Base-by-base conservation (phyloP, 1,140 invertebrate genomes). In the Bombus superbus region DNA sequence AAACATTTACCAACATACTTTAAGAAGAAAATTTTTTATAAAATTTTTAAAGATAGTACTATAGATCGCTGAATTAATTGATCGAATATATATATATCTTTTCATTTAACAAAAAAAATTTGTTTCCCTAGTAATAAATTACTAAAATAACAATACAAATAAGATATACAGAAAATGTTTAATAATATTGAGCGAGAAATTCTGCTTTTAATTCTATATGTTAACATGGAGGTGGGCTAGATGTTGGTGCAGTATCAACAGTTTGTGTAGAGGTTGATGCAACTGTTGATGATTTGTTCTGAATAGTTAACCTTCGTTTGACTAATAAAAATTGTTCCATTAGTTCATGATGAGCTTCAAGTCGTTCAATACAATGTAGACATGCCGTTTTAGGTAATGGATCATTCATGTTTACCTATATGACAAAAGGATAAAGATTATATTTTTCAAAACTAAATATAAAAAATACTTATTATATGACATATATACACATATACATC, bases 301-400 rank as follows among this genome's bases (percentile, higher is more conserved):
- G 92, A 3, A 90, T 92, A 59, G 88, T 93, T 57, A 95, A 88
- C 82, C 92, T 93, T 82, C 91, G 92, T 84, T 94, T 94, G 53
- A 94, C 94, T 74, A 91, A 93, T 84, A 94, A 93, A 81, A 95
- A 95, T 84, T 96, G 96, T 94, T 96, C 96, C 93, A 97, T 96
- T 84, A 97, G 92, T 90, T 96, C 96, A 90, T 97, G 97, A 92
- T 97, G 97, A 76, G 96, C 96, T 93, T 97, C 97, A 89, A 97
- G 95, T 89, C 96, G 95, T 89, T 96, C 96, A 84, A 97, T 96
- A 90, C 97, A 97, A 85, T 96, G 96, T 88, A 97, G 95, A 92
- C 97, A 97, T 57, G 97, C 97, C 44, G 97, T 97, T 95, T 97
- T 97, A 79, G 97, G 97, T 76, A 97, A 93, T 57, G 96, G 97